phyloP scores from a whole-genome alignment of 2,797 vertebrate genomes.

The Gymnothorax javanicus region DNA sequence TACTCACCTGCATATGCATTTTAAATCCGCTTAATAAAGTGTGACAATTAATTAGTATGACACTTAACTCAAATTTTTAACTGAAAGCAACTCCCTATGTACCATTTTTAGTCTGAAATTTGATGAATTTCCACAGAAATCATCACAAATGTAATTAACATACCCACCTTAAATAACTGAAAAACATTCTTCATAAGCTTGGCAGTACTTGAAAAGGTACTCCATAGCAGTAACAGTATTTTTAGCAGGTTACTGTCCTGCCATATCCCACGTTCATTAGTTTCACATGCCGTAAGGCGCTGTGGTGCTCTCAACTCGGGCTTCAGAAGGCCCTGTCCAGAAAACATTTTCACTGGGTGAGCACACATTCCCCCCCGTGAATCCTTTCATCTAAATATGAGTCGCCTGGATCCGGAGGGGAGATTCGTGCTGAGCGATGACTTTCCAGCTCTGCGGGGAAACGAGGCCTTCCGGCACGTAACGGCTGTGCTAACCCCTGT shows the following conservation, averaged over 20 bases:
- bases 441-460: slow-evolving; percentile 10
- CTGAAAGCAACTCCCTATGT: neutral
- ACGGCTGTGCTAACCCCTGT: slow-evolving; percentile 50
- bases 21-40: neutral
- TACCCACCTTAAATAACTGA: neutral
- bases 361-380: neutral
- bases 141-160: neutral
- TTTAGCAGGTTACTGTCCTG: neutral
- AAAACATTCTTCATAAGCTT: neutral
- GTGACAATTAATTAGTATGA: neutral
- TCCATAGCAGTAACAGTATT: neutral
- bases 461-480: slow-evolving; percentile 56
- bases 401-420: neutral
- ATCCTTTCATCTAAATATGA: slow-evolving; percentile 6
- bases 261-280: neutral
- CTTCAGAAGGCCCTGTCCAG: slow-evolving; percentile 33
- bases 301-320: slow-evolving; percentile 42
- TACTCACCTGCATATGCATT: neutral
- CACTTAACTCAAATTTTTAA: neutral
- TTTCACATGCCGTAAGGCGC: neutral
- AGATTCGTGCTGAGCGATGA: neutral
- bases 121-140: neutral
- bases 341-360: neutral
- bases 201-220: neutral
- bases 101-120: neutral